Conservation (phyloP, 2,888 invertebrate species). For the Drosophila kokeensis region DNA sequence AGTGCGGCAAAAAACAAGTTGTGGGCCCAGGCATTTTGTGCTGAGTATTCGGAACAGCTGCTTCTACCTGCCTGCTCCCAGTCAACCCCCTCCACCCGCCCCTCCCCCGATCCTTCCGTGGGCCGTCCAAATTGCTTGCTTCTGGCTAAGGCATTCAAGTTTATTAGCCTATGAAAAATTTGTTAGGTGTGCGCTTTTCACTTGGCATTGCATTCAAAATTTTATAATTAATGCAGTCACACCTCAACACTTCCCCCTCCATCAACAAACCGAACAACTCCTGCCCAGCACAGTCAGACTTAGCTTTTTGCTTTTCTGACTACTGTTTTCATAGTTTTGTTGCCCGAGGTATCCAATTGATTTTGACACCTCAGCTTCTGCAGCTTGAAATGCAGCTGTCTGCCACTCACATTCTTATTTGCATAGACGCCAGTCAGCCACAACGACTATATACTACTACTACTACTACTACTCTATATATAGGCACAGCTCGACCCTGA, state of each 20-base stretch:
- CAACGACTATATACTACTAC: slow-evolving; percentile 1
- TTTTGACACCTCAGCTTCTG: slow-evolving; percentile 42
- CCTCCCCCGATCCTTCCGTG: not conserved
- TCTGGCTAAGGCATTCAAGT: slow-evolving; percentile 71
- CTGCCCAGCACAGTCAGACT: not conserved
- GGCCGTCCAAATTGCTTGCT: slow-evolving; percentile 39
- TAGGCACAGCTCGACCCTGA: slow-evolving; percentile 11
- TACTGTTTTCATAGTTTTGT: slow-evolving; percentile 19
- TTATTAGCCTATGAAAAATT: slow-evolving; percentile 81
- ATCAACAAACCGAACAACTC: not conserved
- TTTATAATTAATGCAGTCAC: slow-evolving; percentile 79
- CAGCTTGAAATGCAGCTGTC: slow-evolving; percentile 27
- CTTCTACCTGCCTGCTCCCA: not conserved
- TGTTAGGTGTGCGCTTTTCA: slow-evolving; percentile 76
- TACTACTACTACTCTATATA: not conserved
- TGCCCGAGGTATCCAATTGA: slow-evolving; percentile 33
- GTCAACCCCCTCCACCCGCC: not conserved
- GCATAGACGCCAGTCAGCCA: slow-evolving; percentile 29
- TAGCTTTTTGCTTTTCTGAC: not conserved
- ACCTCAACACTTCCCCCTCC: slow-evolving; percentile 19
- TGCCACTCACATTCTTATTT: slow-evolving; percentile 32
- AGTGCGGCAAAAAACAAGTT: slow-evolving; percentile 76
- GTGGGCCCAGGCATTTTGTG: slow-evolving; percentile 54
- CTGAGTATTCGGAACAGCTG: slow-evolving; percentile 30
- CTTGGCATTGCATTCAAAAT: slow-evolving; percentile 71